Evolutionary conservation across 2,113 vertebrate genomes (phyloP), one percentile per base, ranked within the genome.

Genomic region (Silurus asotus): DNA sequence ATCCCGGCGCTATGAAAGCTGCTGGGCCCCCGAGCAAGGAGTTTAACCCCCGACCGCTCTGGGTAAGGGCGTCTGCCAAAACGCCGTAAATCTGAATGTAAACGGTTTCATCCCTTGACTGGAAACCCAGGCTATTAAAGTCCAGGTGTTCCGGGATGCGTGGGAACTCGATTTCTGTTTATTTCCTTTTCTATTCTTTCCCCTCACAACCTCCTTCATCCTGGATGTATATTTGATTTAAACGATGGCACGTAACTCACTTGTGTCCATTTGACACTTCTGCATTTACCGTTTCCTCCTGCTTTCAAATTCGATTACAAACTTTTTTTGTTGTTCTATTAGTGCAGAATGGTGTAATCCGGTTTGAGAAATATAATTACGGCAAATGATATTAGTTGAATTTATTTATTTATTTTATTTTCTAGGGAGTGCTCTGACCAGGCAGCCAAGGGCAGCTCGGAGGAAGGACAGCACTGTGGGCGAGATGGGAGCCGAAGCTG

Each of bases 401-500:
- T 69, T 37, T 37, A 6, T 69, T 13, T 7, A 17, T 74, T 23
- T 19, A 20, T 23, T 49, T 4, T 20, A 3, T n/a, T 25, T 15
- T 8, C 11, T n/a, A 19, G 80, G 5, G 78, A n/a, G 2, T 23
- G 72, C 67, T 49, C 91, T 92, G 61, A 92, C 92, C 88, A 94
- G 88, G 80, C 95, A 96, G 81, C 95, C 95, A 51, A 96, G 88
- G 6, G 94, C 93, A 84, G 95, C 95, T 89, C 95, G 90, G 86
- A 95, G 93, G 90, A 96, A 96, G 88, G 95, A 94, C 87, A 96
- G 92, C 85, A 96, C 94, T 0, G 92, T 88, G 74, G 94, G 93
- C 65, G 94, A 94, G 92, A 96, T 95, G 84, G 95, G 95, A 2
- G 95, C 95, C 0, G 95, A 95, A 0, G 94, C 94, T 0, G 95